These are phyloP conservation scores for Sebastolobus alascanus DNA, from an alignment of 2,797 vertebrate species.

Conservation along the genomic window DNA sequence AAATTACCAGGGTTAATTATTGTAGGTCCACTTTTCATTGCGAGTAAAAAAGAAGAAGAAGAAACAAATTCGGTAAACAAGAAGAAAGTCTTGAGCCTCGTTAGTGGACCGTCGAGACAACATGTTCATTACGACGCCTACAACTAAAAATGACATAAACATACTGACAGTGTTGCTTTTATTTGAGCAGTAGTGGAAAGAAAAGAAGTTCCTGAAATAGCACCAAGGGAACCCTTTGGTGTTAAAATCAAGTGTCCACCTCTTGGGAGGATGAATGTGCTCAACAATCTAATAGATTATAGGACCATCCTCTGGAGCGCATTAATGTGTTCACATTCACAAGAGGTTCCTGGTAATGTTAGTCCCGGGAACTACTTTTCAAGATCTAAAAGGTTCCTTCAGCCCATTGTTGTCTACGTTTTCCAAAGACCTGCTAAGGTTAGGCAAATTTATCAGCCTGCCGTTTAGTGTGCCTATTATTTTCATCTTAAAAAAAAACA, in stretches of 20 bases:
- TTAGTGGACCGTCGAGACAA: not conserved
- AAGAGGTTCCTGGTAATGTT: not conserved
- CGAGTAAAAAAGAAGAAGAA: not conserved
- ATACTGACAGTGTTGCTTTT: not conserved
- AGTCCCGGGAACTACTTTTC: not conserved
- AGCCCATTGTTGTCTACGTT: not conserved
- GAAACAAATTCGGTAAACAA: not conserved
- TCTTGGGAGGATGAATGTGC: not conserved
- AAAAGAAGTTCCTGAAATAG: not conserved
- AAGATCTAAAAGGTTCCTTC: not conserved
- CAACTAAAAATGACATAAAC: not conserved
- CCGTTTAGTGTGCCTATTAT: not conserved
- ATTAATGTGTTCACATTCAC: not conserved
- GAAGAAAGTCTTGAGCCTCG: not conserved
- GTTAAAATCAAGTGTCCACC: not conserved
- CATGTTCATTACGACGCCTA: not conserved
- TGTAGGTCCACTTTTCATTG: not conserved
- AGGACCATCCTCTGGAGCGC: not conserved
- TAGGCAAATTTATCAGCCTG: not conserved
- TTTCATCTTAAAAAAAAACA: too few species aligned
- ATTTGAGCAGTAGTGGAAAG: not conserved
- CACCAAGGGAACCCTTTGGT: not conserved
- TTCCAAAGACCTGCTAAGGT: not conserved
- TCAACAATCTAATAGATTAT: conserved; percentile 1
- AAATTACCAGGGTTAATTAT: not conserved